phyloP scores from a whole-genome alignment of 2,113 vertebrate species.

The Craseonycteris thonglongyai region DNA sequence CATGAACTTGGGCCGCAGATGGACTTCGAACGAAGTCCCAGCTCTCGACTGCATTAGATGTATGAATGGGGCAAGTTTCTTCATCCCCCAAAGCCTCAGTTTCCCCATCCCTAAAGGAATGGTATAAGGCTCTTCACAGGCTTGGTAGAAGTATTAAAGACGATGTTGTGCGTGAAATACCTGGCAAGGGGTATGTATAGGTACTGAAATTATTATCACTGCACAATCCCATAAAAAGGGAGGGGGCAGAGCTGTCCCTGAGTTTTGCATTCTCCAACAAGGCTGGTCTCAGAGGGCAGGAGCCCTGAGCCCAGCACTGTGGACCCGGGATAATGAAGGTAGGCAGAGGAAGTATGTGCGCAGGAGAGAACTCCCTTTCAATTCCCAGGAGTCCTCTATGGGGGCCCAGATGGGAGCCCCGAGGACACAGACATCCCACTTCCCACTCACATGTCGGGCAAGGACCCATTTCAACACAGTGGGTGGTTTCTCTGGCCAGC shows the following conservation, averaged over 20 bases:
- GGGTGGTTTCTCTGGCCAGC: conserved; percentile 52
- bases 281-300: background rate
- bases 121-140: background rate
- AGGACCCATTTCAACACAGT: background rate
- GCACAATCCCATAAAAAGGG: background rate
- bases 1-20: background rate
- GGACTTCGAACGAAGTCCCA: background rate
- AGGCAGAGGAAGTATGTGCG: background rate
- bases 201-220: background rate
- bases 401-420: background rate
- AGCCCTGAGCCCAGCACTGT: background rate
- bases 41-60: background rate
- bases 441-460: background rate
- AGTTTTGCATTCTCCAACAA: background rate
- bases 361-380: background rate
- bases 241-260: background rate
- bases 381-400: background rate
- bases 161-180: background rate
- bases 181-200: background rate
- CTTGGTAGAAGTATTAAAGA: background rate
- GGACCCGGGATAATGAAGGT: no score
- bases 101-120: background rate
- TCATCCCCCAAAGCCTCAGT: background rate
- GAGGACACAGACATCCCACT: conserved; percentile 42
- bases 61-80: background rate